A percentile compares a stretch with the other conserved stretches of the same genome.
Conservation (phyloP, 2,888 invertebrate genomes). For the Pheosia tremula region DNA sequence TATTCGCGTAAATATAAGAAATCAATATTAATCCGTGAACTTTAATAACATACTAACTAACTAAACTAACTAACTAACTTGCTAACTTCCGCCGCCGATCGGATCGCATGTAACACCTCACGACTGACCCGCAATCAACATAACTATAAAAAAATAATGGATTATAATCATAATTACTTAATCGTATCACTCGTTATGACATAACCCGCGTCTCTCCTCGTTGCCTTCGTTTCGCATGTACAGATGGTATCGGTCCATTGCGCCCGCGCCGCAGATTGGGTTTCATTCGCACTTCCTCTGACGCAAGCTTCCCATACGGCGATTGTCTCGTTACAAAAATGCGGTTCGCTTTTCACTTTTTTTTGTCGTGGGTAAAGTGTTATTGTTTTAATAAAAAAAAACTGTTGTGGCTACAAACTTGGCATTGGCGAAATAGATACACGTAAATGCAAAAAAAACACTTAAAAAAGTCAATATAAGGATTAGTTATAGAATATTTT, state of each 20-base stretch:
- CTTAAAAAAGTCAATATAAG: too few species aligned
- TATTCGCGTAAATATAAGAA: too few species aligned
- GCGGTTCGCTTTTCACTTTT: slow-evolving; percentile 35
- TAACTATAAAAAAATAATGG: slow-evolving; percentile 16
- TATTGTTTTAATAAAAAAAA: neutral
- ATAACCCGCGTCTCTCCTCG: slow-evolving; percentile 23
- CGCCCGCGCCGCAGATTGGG: slow-evolving; percentile 48
- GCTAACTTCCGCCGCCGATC: neutral
- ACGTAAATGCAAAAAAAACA: too few species aligned
- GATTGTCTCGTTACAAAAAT: slow-evolving; percentile 20
- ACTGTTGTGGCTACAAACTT: too few species aligned
- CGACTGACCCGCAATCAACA: neutral
- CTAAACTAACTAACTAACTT: too few species aligned
- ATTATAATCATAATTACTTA: slow-evolving; percentile 30
- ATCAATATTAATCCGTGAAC: too few species aligned
- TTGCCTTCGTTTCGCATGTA: slow-evolving; percentile 20
- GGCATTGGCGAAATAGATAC: too few species aligned
- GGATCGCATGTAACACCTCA: neutral
- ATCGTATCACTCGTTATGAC: slow-evolving; percentile 29
- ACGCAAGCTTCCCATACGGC: slow-evolving; percentile 64
- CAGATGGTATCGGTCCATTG: slow-evolving; percentile 26
- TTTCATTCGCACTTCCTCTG: slow-evolving; percentile 72
- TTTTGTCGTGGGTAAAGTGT: slow-evolving; percentile 11
- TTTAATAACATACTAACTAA: too few species aligned
- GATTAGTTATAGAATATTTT: too few species aligned